Conservation (phyloP, 2,113 vertebrate species). For the Nothobranchius kuhntae region DNA sequence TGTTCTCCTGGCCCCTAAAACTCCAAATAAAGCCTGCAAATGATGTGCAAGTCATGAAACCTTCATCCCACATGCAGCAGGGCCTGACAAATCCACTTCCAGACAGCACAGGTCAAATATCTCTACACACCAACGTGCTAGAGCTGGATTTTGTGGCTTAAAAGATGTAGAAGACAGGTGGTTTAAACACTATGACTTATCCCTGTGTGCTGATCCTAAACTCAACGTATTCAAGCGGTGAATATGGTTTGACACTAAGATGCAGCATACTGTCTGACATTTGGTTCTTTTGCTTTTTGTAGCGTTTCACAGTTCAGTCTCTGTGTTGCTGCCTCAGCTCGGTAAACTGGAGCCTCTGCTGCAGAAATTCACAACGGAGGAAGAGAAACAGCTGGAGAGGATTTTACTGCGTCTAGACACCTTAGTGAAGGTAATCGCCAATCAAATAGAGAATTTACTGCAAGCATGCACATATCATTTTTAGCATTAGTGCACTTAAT, state of each 20-base stretch:
- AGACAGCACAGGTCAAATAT: neutral
- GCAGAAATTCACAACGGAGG: constrained; percentile 73
- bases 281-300: neutral
- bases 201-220: neutral
- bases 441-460: neutral
- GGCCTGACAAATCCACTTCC: neutral
- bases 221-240: neutral
- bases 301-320: neutral
- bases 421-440: constrained; percentile 83
- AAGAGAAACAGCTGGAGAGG: constrained; percentile 87
- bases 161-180: neutral
- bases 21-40: neutral
- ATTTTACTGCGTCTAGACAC: constrained; percentile 88
- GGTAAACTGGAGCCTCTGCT: constrained; percentile 88
- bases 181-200: neutral
- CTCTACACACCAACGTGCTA: neutral
- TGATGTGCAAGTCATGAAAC: neutral
- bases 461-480: neutral
- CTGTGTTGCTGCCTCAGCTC: constrained; percentile 71
- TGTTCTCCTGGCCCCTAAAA: neutral
- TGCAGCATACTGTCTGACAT: neutral
- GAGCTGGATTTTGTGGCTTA: neutral
- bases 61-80: neutral
- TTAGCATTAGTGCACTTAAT: neutral
- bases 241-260: neutral